Conservation (phyloP, 2,797 vertebrate species). For the Poecilia gillii region DNA sequence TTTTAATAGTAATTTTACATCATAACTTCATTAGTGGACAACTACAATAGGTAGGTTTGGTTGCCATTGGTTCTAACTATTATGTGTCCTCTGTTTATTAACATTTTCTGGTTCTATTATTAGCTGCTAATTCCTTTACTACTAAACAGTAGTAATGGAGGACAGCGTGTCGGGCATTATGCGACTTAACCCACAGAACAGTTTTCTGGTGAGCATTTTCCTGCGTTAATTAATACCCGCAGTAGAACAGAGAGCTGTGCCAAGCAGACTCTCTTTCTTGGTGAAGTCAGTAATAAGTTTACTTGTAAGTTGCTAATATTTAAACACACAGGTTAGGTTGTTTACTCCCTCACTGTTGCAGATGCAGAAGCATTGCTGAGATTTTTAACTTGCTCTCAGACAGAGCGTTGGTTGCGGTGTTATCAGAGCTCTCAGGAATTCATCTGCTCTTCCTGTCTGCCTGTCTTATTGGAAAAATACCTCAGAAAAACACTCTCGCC, state of each 20-base stretch:
- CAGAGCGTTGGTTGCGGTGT: background rate
- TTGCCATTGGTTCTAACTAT: background rate
- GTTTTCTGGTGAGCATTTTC: background rate
- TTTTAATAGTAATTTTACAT: background rate
- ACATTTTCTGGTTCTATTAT: background rate
- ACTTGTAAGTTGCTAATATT: background rate
- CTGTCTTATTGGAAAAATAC: background rate
- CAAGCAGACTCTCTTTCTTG: background rate
- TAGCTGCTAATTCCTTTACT: background rate
- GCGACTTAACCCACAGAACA: too few relatives aligned
- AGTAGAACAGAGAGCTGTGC: background rate
- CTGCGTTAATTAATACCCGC: background rate
- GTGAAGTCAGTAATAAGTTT: background rate
- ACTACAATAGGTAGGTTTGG: background rate
- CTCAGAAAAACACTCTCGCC: too few relatives aligned
- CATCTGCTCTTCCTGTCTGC: background rate
- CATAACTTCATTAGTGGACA: background rate
- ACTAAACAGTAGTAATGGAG: background rate
- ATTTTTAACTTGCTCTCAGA: background rate
- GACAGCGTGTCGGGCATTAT: background rate
- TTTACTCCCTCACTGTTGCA: background rate
- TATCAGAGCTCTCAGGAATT: background rate
- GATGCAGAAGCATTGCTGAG: background rate
- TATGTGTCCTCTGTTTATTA: background rate
- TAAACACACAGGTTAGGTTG: background rate